Evolutionary conservation across 2,888 invertebrate genomes (phyloP), one percentile per base, ranked within the genome.

Genomic region (Cephonodes hylas): DNA sequence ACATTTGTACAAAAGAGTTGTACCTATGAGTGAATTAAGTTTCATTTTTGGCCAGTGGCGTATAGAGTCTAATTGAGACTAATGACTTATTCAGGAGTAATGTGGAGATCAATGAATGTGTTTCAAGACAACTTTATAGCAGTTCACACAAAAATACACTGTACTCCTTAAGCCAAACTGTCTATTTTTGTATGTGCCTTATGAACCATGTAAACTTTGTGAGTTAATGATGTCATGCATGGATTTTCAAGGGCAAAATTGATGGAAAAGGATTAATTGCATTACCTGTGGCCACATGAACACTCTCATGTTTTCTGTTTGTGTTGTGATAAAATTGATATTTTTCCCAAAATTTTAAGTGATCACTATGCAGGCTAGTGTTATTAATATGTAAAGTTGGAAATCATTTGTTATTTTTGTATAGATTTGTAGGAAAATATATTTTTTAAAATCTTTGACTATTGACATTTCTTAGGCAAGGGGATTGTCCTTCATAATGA

Each of bases 31-130:
- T 76, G 63, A 79, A 78, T 81, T 68, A 72, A 77, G 75, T 81
- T 83, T 81, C 80, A 84, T 82, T 83, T 85, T 81, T 65, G 72
- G 75, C 69, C 75, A 77, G 69, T 78, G 77, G 74, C 72, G 79
- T 76, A 73, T 79, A 69, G 74, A 75, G 73, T 53, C 80, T 88
- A 88, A 89, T 89, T 89, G 84, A 82, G 75, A 64, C 81, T 88
- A 88, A 88, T 88, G 84, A 83, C 77, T 74, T 63, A 63, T 69
- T 58, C 45, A 10, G 53, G 31, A 59, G 64, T 66, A 59, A 73
- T 74, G 70, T 72, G 70, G 66, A 64, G 69, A 70, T 69, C 63
- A 66, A 74, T 73, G 72, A 69, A 68, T 46, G 31, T 59, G 42
- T 59, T 18, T 44, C 27, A 38, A 64, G 58, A 60, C 64, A 62